Base-by-base conservation (phyloP, 1,140 invertebrate species). In the Orussus abietinus region DNA sequence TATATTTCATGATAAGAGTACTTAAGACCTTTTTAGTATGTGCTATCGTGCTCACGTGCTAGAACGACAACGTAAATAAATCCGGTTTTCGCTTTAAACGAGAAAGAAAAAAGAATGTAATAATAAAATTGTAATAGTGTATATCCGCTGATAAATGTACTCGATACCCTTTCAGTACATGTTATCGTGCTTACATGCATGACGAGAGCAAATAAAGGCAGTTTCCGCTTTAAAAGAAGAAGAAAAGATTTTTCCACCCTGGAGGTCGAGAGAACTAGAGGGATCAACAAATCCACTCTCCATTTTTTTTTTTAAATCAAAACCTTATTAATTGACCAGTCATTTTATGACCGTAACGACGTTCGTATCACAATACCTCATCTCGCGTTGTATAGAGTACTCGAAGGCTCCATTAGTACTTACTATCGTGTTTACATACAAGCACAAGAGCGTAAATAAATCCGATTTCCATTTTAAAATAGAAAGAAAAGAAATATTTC, bases 331-430 rank as follows among this genome's bases (percentile, higher is more conserved):
- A n/a, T n/a, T n/a, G n/a, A n/a, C n/a, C 66, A 66, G 59, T 59
- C 66, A 68, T 66, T 57, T 54, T 45, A 50, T 69, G 68, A 68
- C 66, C 64, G 66, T 64, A 66, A 45, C 29, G 35, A 38, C 39
- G 45, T 39, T 46, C 49, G 55, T 65, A 63, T 64, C 55, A 51
- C 59, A 55, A 58, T 53, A 42, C 52, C 51, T 55, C 42, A 57
- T 63, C 56, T 68, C 47, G 42, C 36, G 32, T 40, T 39, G 46
- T 46, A 13, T n/a, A 5, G 33, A 12, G 13, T n/a, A 18, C 13
- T 12, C 30, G n/a, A 29, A 15, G 15, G 15, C 12, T 17, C 3
- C 6, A 11, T 13, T 29, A 11, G 10, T 7, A 21, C 26, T 38
- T 38, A 15, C 21, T 22, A n/a, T 14, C 35, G 10, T 13, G 14